Conservation (phyloP, 1,140 invertebrate genomes). For the Cyclina sinensis region DNA sequence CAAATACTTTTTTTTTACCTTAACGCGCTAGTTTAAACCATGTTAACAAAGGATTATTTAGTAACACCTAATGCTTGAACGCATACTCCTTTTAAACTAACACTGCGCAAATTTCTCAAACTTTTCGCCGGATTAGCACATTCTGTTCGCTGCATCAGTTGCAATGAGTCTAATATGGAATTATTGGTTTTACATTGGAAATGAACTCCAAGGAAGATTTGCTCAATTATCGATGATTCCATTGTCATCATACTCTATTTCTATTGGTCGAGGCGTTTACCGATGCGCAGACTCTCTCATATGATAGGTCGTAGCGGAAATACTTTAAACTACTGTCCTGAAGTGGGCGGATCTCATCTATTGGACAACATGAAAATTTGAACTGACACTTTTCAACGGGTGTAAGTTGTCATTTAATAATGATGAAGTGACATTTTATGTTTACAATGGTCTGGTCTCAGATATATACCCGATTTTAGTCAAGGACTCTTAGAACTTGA, state of each 20-base stretch:
- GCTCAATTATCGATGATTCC: slow-evolving; percentile 38
- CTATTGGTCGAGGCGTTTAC: slow-evolving; percentile 35
- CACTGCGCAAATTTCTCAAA: no score
- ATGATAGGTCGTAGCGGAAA: background rate
- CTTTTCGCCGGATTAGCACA: no score
- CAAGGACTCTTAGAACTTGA: slow-evolving; percentile 31
- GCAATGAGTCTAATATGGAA: background rate
- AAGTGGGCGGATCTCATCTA: slow-evolving; percentile 17
- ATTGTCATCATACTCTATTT: background rate
- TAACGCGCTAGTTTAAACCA: no score
- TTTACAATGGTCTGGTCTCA: slow-evolving; percentile 38
- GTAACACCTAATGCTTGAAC: no score
- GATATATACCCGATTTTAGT: slow-evolving; percentile 46
- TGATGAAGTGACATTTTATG: slow-evolving; percentile 61
- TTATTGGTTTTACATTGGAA: slow-evolving; percentile 7
- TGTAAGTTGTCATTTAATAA: slow-evolving; percentile 53
- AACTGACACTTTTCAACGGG: slow-evolving; percentile 65
- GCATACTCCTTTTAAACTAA: no score
- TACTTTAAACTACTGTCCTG: background rate
- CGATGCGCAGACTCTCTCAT: background rate
- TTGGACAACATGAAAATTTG: slow-evolving; percentile 51
- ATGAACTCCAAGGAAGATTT: slow-evolving; percentile 34
- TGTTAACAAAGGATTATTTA: no score
- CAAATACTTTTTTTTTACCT: no score
- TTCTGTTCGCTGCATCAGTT: no score